Conservation (phyloP, 2,113 vertebrate species). For the Gallinago media region DNA sequence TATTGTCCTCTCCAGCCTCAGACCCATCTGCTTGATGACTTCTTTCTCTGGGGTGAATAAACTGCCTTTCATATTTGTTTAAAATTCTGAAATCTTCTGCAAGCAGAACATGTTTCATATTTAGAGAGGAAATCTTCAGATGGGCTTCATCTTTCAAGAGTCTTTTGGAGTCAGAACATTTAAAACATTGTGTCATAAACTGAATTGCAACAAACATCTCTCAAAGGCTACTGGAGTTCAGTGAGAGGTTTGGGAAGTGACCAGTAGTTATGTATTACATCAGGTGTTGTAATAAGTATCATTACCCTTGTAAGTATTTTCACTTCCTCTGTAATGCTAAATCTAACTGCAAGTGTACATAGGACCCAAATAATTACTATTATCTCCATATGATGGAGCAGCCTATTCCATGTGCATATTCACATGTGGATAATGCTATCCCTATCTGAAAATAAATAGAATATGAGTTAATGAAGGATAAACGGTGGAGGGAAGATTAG, state of each 20-base stretch:
- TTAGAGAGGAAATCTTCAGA: not conserved
- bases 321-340: not conserved
- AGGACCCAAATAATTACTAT: not conserved
- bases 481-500: not conserved
- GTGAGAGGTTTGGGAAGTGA: conserved; percentile 43
- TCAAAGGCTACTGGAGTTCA: conserved; percentile 63
- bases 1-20: not conserved
- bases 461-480: not conserved
- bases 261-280: conserved; percentile 17
- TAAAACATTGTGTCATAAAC: conserved; percentile 21
- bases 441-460: not conserved
- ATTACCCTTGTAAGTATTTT: conserved; percentile 23
- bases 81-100: conserved; percentile 20
- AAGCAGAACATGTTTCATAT: conserved; percentile 10
- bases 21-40: not conserved
- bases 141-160: not conserved
- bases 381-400: not conserved
- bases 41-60: not conserved
- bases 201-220: conserved; percentile 21
- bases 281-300: conserved; percentile 14
- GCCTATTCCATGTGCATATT: not conserved
- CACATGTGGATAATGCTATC: not conserved
- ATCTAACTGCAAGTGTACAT: not conserved
- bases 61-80: not conserved
- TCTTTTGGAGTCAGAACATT: not conserved